Evolutionary conservation across 2,888 invertebrate genomes (phyloP).

Genomic region (Andrena hattorfiana): DNA sequence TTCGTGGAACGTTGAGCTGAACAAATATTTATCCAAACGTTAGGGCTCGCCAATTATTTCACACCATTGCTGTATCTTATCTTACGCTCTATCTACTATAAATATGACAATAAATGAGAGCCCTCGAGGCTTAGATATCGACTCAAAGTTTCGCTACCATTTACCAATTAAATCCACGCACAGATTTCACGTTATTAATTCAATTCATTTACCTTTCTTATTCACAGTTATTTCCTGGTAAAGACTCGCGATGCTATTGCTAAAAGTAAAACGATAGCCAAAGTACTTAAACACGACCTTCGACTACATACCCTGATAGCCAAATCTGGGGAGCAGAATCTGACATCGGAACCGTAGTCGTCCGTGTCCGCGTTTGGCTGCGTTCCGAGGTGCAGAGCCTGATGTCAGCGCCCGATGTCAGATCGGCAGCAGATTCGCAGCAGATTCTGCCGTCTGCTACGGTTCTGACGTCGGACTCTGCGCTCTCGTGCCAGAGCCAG

Average conservation of each 20-base stretch:
- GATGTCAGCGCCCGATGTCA: too few relatives aligned
- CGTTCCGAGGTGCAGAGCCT: too few relatives aligned
- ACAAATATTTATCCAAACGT: too few relatives aligned
- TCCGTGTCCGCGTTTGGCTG: too few relatives aligned
- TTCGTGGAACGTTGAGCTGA: too few relatives aligned
- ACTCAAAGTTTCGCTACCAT: not conserved
- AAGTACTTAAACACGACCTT: not conserved
- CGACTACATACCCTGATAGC: not conserved
- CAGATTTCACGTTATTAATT: not conserved
- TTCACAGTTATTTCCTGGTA: slow-evolving; percentile 76
- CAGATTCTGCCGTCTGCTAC: too few relatives aligned
- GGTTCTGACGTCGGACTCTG: too few relatives aligned
- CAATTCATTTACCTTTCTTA: slow-evolving; percentile 75
- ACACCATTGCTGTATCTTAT: not conserved
- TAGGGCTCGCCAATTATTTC: too few relatives aligned
- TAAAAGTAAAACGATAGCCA: slow-evolving; percentile 64
- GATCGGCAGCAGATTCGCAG: too few relatives aligned
- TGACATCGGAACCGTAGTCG: too few relatives aligned
- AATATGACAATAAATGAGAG: not conserved
- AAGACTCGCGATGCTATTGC: slow-evolving; percentile 74
- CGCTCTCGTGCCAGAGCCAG: too few relatives aligned
- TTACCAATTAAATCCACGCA: not conserved
- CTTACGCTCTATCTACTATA: not conserved
- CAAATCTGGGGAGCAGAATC: too few relatives aligned
- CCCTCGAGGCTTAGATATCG: not conserved